Conservation (phyloP, 2,888 invertebrate species). For the Eupsilia transversa region DNA sequence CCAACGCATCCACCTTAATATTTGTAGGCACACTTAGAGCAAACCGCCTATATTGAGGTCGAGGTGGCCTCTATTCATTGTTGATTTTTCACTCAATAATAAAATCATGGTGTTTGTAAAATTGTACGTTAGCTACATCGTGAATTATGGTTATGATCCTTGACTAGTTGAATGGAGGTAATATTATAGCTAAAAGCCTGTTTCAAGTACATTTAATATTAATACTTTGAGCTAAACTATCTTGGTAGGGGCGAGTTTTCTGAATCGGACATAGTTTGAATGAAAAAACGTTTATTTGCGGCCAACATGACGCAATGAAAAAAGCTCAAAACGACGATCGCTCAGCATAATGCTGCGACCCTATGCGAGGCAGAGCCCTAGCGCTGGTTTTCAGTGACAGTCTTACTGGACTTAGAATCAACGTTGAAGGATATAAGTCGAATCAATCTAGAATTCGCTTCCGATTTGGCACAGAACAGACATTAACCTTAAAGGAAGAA, state of each 20-base stretch:
- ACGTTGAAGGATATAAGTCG: neutral
- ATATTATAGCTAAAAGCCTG: conserved; percentile 1
- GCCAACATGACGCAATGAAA: too few species aligned
- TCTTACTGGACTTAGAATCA: neutral
- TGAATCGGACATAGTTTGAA: neutral
- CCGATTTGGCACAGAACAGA: conserved; percentile 29
- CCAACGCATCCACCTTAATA: conserved; percentile 31
- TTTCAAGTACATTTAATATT: neutral
- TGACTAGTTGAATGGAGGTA: conserved; percentile 25
- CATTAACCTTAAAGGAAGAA: conserved; percentile 7
- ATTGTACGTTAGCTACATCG: conserved; percentile 34
- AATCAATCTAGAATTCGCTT: conserved; percentile 16
- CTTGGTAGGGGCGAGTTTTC: neutral
- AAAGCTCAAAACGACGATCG: too few species aligned
- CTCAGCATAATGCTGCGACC: too few species aligned
- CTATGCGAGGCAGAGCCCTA: too few species aligned
- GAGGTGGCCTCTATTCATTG: conserved; percentile 55
- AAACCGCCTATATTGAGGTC: conserved; percentile 56
- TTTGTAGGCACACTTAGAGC: conserved; percentile 45
- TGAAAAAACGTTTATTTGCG: too few species aligned
- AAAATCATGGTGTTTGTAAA: conserved; percentile 49
- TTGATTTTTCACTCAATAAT: conserved; percentile 59
- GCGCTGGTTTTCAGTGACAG: too few species aligned
- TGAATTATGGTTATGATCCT: conserved; percentile 40
- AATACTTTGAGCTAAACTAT: neutral